A percentile compares a stretch with the other conserved stretches of the same genome.
Evolutionary conservation across 1,140 invertebrate species (phyloP).

Genomic region (Drosophila leontia): DNA sequence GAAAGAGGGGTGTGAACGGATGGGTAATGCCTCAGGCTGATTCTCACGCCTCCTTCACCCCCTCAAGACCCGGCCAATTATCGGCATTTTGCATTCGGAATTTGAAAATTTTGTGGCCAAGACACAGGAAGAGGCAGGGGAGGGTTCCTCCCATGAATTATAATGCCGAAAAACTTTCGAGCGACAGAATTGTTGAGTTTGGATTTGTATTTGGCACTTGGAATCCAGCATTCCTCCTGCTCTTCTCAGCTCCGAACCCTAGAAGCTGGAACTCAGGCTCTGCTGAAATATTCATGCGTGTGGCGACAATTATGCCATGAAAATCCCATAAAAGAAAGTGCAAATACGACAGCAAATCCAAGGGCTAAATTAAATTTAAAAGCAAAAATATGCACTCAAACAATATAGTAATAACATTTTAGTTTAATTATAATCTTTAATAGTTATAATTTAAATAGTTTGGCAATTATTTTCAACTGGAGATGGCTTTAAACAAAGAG

Average conservation of each 20-base stretch:
- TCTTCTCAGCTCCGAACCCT: neutral
- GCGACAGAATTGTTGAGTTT: slow-evolving; percentile 32
- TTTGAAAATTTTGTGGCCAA: slow-evolving; percentile 21
- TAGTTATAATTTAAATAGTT: too few species aligned
- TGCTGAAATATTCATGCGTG: slow-evolving; percentile 70
- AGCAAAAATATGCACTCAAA: slow-evolving; percentile 28
- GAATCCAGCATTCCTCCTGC: neutral
- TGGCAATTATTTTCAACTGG: too few species aligned
- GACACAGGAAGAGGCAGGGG: slow-evolving; percentile 16
- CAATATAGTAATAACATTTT: too few species aligned
- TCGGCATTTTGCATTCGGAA: slow-evolving; percentile 51
- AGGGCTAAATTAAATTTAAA: neutral
- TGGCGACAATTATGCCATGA: slow-evolving; percentile 36
- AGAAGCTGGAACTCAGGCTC: neutral
- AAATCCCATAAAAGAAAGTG: slow-evolving; percentile 17
- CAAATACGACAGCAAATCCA: slow-evolving; percentile 3
- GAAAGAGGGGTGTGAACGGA: neutral
- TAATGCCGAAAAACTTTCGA: slow-evolving; percentile 64
- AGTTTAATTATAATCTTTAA: too few species aligned
- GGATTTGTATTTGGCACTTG: slow-evolving; percentile 31
- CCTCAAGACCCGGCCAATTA: slow-evolving; percentile 38
- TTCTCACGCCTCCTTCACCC: slow-evolving; percentile 5
- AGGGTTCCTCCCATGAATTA: slow-evolving; percentile 62
- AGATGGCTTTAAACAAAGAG: neutral
- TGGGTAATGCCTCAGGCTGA: slow-evolving; percentile 26